Evolutionary conservation across 2,888 invertebrate species (phyloP), one percentile per base, ranked within the genome.

Genomic region (Rotaria socialis): DNA sequence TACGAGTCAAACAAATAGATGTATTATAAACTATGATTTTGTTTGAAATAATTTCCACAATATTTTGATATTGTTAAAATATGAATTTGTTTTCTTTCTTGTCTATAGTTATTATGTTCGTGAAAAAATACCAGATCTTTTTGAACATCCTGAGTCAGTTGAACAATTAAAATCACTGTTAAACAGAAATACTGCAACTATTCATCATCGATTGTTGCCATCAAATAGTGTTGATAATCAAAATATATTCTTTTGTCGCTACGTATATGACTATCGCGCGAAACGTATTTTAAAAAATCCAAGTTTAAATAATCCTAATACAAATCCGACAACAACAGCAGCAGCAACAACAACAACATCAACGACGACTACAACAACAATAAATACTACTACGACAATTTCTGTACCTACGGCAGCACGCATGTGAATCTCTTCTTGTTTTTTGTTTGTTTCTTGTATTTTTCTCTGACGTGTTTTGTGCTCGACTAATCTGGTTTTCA

Each of bases 181-280:
- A 80, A 67, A 67, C 67, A 67, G 67, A 67, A 67, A 67, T 67
- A 67, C 67, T 67, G 3, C 67, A 16, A 67, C 89, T 86, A 88
- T 88, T 43, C 87, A 89, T 80, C 85, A 87, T 41, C 87, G 88
- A 80, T 88, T 89, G 56, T 89, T 91, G 87, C 93, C 94, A 89
- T 93, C 94, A 91, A 91, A 94, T 92, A 92, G 94, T 92, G 92
- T 94, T 89, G 92, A 93, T 87, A 93, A 94, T 85, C 96, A 96
- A 89, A 94, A 96, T 91, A 95, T 97, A 80, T 95, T 97, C 91
- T 95, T 96, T 93, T 97, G 97, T 92, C 94, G 96, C 85, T 94
- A 95, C 89, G 95, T 97, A 87, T 97, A 97, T 92, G 97, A 97
- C 92, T 96, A 96, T 92, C 93, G 96, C 89, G 94, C 95, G 89